These are phyloP conservation scores for Hydropsyche betteni DNA, from an alignment of 2,888 invertebrate genomes.

Conservation along the genomic window DNA sequence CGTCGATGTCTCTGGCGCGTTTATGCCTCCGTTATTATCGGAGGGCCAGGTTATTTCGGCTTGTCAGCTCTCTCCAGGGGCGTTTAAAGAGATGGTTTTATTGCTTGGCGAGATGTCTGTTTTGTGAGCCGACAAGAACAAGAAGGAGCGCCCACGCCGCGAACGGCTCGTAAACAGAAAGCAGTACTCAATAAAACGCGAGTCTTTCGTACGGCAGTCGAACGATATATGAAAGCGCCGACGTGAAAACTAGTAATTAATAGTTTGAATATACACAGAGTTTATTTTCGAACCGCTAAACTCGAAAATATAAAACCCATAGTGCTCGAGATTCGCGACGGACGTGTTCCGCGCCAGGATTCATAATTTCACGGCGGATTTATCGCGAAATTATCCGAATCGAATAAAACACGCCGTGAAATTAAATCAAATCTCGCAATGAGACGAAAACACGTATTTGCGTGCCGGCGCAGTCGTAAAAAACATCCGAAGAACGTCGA, in stretches of 20 bases:
- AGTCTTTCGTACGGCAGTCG: too few relatives aligned
- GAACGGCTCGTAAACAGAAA: neutral
- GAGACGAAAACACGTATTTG: constrained; percentile 4
- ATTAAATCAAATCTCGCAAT: constrained; percentile 3
- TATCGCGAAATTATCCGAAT: constrained; percentile 9
- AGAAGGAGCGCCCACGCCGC: constrained; percentile 22
- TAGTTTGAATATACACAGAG: too few relatives aligned
- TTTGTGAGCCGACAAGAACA: constrained; percentile 12
- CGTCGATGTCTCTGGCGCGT: too few relatives aligned
- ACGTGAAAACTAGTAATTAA: too few relatives aligned
- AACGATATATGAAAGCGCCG: too few relatives aligned
- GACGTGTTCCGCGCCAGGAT: neutral
- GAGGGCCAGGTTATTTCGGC: constrained; percentile 8
- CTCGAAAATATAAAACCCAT: too few relatives aligned
- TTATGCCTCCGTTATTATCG: constrained; percentile 16
- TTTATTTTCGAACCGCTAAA: too few relatives aligned
- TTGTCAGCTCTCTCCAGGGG: constrained; percentile 7
- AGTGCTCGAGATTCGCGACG: too few relatives aligned
- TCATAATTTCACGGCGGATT: constrained; percentile 22
- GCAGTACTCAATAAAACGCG: too few relatives aligned
- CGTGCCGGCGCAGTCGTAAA: neutral
- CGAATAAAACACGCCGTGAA: constrained; percentile 16
- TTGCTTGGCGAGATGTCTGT: constrained; percentile 1
- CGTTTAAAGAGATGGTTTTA: constrained; percentile 29
- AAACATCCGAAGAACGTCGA: too few relatives aligned